Evolutionary conservation across 2,113 vertebrate genomes (phyloP), one percentile per base, ranked within the genome.

Genomic region (Bos indicus): DNA sequence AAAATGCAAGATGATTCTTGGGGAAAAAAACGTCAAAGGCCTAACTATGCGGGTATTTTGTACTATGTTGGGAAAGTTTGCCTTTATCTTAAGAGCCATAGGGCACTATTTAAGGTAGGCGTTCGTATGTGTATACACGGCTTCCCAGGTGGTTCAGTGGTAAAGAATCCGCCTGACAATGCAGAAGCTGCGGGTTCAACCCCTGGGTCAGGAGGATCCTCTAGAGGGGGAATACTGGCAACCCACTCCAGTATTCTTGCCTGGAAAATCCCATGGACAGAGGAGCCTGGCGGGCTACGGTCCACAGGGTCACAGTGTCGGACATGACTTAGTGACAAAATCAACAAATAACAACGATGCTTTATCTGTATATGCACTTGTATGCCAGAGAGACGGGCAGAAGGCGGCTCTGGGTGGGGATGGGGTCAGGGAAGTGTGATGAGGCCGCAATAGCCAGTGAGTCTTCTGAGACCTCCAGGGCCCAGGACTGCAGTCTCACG

Each of bases 401-500:
- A 46, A 62, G 71, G 57, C 2, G 7, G 23, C 5, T 33, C 74
- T 15, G 78, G 43, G 19, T 30, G 30, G 46, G 46, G 16, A 11
- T 81, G 33, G n/a, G 30, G 30, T 30, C 80, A 64, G 57, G 8
- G 7, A 46, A 46, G 43, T 30, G 19, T 30, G 89, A 43, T 0
- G 2, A 23, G 62, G n/a, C 7, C 33, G 13, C 19, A 19, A 8
- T 33, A 51, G 9, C 52, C 26, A 0, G 19, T 8, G 51, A 52
- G 36, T 8, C 28, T 81, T 59, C 17, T 8, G 48, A 28, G 12
- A 15, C 16, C 64, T 17, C 36, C 67, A 25, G 1, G 4, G 51
- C 11, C 33, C 4, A 62, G 67, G 33, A 56, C 0, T 1, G 23
- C 0, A 4, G 46, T 1, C 11, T 51, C 25, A 6, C 3, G 4